These are phyloP conservation scores for Rotaria sp. DNA, from an alignment of 2,888 invertebrate species.

Conservation along the genomic window DNA sequence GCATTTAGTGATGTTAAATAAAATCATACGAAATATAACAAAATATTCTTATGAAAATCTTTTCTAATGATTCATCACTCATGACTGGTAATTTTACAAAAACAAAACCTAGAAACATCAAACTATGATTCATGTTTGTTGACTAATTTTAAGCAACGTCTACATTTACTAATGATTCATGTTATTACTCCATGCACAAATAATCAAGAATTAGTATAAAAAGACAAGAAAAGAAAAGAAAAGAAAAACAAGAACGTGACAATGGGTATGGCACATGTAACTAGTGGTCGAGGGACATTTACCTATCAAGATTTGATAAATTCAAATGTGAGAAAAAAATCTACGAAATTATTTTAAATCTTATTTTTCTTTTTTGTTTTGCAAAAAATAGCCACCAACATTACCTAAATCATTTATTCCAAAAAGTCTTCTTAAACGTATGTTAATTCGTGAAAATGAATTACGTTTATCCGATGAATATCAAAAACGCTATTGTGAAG, in stretches of 20 bases:
- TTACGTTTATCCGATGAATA: background rate
- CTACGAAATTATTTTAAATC: too few relatives aligned
- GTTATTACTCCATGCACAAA: background rate
- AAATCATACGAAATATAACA: too few relatives aligned
- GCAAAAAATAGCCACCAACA: background rate
- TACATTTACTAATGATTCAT: background rate
- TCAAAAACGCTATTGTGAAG: background rate
- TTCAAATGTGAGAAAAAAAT: background rate
- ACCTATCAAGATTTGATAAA: background rate
- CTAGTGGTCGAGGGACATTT: background rate
- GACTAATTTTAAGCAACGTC: too few relatives aligned
- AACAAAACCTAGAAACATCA: too few relatives aligned
- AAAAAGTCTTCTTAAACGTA: background rate
- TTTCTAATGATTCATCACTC: too few relatives aligned
- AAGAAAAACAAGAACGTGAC: background rate
- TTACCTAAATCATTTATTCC: background rate
- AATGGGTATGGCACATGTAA: constrained; percentile 22
- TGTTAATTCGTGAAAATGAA: constrained; percentile 20
- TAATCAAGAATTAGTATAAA: background rate
- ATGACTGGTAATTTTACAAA: too few relatives aligned
- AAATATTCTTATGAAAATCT: too few relatives aligned
- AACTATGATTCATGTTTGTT: too few relatives aligned
- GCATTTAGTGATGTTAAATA: too few relatives aligned
- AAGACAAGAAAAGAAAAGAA: background rate
- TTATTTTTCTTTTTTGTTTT: background rate